A percentile compares a stretch with the other conserved stretches of the same genome.
phyloP scores from a whole-genome alignment of 2,797 vertebrate genomes.

The Tangara arthus region DNA sequence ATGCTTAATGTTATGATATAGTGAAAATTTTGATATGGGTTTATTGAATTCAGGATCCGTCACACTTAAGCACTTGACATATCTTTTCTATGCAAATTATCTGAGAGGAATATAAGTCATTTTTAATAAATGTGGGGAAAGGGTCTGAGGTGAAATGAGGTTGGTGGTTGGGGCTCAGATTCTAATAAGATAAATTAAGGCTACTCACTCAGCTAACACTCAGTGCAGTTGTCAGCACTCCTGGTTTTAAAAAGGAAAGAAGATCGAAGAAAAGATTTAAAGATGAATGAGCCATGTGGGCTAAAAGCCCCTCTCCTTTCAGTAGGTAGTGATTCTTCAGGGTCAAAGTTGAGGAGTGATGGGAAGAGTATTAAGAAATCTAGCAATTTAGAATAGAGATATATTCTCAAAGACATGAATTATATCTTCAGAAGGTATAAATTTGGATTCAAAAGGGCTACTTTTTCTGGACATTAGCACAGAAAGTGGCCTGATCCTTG shows the following conservation, averaged over 20 bases:
- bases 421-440: slow-evolving; percentile 48
- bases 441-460: not conserved
- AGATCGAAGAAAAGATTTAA: slow-evolving; percentile 60
- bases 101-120: slow-evolving; percentile 29
- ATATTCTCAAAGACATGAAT: slow-evolving; percentile 62
- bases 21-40: not conserved
- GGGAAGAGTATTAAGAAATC: slow-evolving; percentile 72
- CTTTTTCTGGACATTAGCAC: not conserved
- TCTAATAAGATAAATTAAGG: slow-evolving; percentile 57
- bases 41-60: not conserved
- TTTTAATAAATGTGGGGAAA: slow-evolving; percentile 55
- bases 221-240: slow-evolving; percentile 56
- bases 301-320: slow-evolving; percentile 61
- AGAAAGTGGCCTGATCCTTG: not conserved
- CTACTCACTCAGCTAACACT: slow-evolving; percentile 32
- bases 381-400: slow-evolving; percentile 63
- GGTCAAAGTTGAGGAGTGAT: slow-evolving; percentile 66
- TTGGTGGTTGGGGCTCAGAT: slow-evolving; percentile 40
- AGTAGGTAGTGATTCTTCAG: slow-evolving; percentile 6
- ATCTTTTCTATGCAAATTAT: slow-evolving; percentile 16
- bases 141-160: slow-evolving; percentile 38
- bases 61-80: not conserved
- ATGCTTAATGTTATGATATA: not conserved
- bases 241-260: slow-evolving; percentile 12
- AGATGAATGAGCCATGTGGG: slow-evolving; percentile 52